These are phyloP conservation scores for Anseranas semipalmata DNA, from an alignment of 2,113 vertebrate genomes.

Conservation along the genomic window DNA sequence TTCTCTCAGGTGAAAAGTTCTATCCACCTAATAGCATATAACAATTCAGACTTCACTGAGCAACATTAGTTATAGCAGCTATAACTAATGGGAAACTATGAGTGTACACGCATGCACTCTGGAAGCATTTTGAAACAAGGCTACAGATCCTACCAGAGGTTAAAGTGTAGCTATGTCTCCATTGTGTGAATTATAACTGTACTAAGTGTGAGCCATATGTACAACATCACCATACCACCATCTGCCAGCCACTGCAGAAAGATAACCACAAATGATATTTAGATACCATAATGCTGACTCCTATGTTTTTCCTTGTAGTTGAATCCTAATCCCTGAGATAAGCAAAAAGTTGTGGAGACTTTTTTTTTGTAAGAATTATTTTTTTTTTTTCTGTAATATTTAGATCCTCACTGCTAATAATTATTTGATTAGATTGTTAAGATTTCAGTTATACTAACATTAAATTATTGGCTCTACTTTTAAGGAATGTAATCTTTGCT, in stretches of 20 bases:
- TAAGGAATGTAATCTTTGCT: neutral
- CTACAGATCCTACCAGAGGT: neutral
- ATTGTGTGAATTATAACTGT: neutral
- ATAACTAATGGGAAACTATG: neutral
- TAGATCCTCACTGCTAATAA: neutral
- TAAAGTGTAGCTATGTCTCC: neutral
- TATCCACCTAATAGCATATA: neutral
- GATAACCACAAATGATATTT: neutral
- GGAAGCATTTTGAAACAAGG: neutral
- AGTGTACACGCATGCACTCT: neutral
- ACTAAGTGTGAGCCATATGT: neutral
- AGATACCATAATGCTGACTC: neutral
- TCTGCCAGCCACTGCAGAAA: neutral
- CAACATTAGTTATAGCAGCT: neutral
- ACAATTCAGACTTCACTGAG: neutral
- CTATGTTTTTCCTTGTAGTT: neutral
- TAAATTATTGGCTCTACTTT: neutral
- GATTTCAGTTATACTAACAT: neutral
- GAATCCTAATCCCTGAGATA: neutral
- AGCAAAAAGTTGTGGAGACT: accelerated
- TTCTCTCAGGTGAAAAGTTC: neutral
- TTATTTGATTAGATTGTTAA: neutral
- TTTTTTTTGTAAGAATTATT: neutral
- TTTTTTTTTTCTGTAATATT: neutral
- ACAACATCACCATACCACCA: neutral